phyloP scores from a whole-genome alignment of 2,888 invertebrate species.

The Boloria selene region DNA sequence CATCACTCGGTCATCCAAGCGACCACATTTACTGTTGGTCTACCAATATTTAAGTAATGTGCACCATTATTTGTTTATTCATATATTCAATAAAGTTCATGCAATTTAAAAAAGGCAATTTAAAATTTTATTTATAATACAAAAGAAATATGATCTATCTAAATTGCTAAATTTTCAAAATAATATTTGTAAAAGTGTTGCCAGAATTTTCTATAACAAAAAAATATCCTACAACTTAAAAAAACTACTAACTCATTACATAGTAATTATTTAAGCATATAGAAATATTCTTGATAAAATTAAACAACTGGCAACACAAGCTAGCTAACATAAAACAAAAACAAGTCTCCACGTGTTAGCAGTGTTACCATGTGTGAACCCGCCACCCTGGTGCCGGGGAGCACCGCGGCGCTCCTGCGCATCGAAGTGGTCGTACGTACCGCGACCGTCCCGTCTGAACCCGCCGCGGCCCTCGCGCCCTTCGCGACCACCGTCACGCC shows the following conservation, averaged over 20 bases:
- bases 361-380: constrained; percentile 75
- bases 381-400: constrained; percentile 68
- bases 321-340: constrained; percentile 8
- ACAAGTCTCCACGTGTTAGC: constrained; percentile 48
- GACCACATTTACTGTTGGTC: too few species aligned
- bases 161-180: neutral
- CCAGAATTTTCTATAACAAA: neutral
- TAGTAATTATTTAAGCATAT: too few species aligned
- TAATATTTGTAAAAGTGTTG: neutral
- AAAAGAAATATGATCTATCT: neutral
- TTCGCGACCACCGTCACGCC: constrained; percentile 60
- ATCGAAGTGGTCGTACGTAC: constrained; percentile 78
- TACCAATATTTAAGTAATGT: too few species aligned
- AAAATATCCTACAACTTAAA: neutral
- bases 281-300: too few species aligned
- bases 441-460: constrained; percentile 57
- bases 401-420: constrained; percentile 69
- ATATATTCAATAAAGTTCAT: neutral
- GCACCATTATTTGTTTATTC: neutral
- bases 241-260: neutral
- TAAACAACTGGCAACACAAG: neutral
- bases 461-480: constrained; percentile 67
- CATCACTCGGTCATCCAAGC: too few species aligned
- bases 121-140: neutral
- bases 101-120: constrained; percentile 4